These are phyloP conservation scores for Octonoba sinensis DNA, from an alignment of 2,888 invertebrate species.

Conservation along the genomic window DNA sequence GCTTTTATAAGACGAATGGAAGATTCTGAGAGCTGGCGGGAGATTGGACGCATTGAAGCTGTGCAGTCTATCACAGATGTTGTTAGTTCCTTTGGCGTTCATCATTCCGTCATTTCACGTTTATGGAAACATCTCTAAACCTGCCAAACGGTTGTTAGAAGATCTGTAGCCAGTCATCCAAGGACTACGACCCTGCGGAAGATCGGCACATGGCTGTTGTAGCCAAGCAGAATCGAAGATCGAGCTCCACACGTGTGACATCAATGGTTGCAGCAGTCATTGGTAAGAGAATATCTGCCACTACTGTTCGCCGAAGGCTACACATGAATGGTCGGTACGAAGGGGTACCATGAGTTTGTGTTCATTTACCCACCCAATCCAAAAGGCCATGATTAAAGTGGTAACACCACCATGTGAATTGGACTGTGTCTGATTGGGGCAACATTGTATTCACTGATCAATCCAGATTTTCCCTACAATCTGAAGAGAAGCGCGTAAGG, in stretches of 20 bases:
- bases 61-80: slow-evolving; percentile 5
- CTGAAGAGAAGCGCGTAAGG: too few relatives aligned
- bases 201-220: slow-evolving; percentile 15
- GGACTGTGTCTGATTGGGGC: slow-evolving; percentile 14
- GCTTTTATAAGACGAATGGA: neutral
- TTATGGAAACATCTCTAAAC: neutral
- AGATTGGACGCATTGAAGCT: neutral
- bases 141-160: too few relatives aligned
- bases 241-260: slow-evolving; percentile 10
- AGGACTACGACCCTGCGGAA: slow-evolving; percentile 13
- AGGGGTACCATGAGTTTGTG: slow-evolving; percentile 3
- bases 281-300: slow-evolving; percentile 19
- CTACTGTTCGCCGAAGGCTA: slow-evolving; percentile 7
- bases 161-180: neutral
- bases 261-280: slow-evolving; percentile 13
- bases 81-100: neutral
- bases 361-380: slow-evolving; percentile 11
- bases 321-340: slow-evolving; percentile 2
- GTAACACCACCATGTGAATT: neutral
- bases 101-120: slow-evolving; percentile 15
- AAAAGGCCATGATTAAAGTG: slow-evolving; percentile 9
- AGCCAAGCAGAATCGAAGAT: slow-evolving; percentile 16
- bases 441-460: neutral
- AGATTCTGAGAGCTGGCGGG: slow-evolving; percentile 2
- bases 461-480: too few relatives aligned